Conservation (phyloP, 2,113 vertebrate genomes). For the Cichladusa arquata region DNA sequence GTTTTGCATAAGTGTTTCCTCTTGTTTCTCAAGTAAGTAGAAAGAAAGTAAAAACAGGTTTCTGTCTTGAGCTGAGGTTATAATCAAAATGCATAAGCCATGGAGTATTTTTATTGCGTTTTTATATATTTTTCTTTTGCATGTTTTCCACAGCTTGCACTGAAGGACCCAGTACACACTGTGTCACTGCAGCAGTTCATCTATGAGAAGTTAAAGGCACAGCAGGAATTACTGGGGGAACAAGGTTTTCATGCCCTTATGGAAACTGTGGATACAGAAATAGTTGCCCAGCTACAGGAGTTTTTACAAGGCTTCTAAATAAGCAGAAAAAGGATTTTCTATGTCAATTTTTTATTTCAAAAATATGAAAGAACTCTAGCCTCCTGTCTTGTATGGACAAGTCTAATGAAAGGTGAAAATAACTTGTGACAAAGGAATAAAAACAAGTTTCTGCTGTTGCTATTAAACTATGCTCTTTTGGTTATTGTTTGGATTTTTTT, state of each 20-base stretch:
- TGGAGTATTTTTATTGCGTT: neutral
- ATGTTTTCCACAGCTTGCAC: constrained; percentile 81
- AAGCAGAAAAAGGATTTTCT: neutral
- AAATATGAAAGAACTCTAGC: neutral
- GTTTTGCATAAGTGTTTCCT: neutral
- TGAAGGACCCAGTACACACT: constrained; percentile 93
- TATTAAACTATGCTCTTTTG: neutral
- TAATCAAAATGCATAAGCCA: neutral
- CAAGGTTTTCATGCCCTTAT: constrained; percentile 90
- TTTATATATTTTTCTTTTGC: constrained; percentile 1
- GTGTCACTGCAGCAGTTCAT: constrained; percentile 92
- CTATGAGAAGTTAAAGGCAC: constrained; percentile 95
- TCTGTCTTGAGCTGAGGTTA: neutral
- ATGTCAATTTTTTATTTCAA: neutral
- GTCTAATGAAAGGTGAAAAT: constrained; percentile 28
- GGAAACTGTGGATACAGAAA: constrained; percentile 95
- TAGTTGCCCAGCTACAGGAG: constrained; percentile 91
- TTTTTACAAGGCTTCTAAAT: constrained; percentile 88
- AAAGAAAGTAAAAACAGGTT: neutral
- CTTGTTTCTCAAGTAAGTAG: neutral
- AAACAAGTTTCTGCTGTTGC: neutral
- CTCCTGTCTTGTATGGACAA: constrained; percentile 1
- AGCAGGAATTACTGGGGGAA: constrained; percentile 89
- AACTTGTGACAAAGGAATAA: constrained; percentile 19
- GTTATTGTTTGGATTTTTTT: neutral